phyloP scores from a whole-genome alignment of 2,113 vertebrate genomes.

The Columbina picui region DNA sequence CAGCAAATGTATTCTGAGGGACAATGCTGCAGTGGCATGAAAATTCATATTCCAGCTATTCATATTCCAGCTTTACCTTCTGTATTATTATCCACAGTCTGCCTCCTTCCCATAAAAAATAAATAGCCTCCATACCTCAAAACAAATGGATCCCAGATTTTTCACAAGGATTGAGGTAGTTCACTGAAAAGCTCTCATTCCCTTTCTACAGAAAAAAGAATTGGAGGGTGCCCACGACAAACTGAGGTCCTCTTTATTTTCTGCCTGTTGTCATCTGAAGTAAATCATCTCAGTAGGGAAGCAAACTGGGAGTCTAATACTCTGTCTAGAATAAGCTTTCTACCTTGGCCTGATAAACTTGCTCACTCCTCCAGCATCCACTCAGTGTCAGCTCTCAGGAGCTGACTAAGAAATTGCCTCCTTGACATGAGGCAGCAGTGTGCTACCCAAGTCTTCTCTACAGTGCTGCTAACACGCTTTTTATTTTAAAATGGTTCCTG shows the following conservation, averaged over 20 bases:
- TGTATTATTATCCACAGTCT: slow-evolving; percentile 39
- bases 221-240: slow-evolving; percentile 9
- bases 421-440: neutral
- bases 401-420: neutral
- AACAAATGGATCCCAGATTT: slow-evolving; percentile 64
- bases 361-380: slow-evolving; percentile 14
- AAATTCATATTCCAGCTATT: slow-evolving; percentile 32
- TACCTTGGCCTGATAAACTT: slow-evolving; percentile 46
- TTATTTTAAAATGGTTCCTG: neutral
- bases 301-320: slow-evolving; percentile 42
- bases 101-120: slow-evolving; percentile 54
- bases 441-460: slow-evolving; percentile 1
- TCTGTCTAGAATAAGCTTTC: slow-evolving; percentile 42
- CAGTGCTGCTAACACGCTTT: neutral
- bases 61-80: slow-evolving; percentile 31
- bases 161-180: slow-evolving; percentile 58
- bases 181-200: slow-evolving; percentile 57
- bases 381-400: slow-evolving; percentile 13
- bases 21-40: slow-evolving; percentile 11
- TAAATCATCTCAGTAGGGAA: slow-evolving; percentile 57
- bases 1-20: neutral
- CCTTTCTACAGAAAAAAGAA: slow-evolving; percentile 53
- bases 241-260: slow-evolving; percentile 67
- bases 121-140: slow-evolving; percentile 51
- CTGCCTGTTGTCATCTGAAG: slow-evolving; percentile 29